Evolutionary conservation across 2,888 invertebrate species (phyloP), one percentile per base, ranked within the genome.

Genomic region (Drosophila cracens): DNA sequence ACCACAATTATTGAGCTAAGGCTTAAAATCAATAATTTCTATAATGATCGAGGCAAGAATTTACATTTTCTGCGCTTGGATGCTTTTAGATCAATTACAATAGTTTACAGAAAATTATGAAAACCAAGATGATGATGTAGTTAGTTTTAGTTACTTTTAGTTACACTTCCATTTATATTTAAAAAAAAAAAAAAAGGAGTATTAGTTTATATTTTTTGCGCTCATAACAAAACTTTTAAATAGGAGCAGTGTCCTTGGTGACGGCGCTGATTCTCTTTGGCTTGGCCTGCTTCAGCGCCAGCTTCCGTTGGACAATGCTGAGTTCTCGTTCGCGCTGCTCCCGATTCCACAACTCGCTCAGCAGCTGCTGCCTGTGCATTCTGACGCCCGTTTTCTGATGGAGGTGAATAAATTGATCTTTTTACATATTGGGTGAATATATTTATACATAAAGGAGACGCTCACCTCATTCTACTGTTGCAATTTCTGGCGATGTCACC

Each of bases 211-310:
- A 70, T 57, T 70, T 72, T 64, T 59, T 97, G 79, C 98, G 94
- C 91, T 97, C 96, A 90, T 96, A 97, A 81, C 95, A 96, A 94
- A 97, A 98, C 83, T 95, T 94, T 91, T 96, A 98, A 5, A 97
- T 94, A 0, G 98, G 96, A 0, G 97, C 95, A 0, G 95, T 92
- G 18, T 94, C 93, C 81, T 95, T 95, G 0, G 96, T 95, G 2
- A 95, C 97, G 11, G 92, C 91, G 64, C 94, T 94, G 1, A 97
- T 87, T 78, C 94, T 94, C 87, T 95, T 96, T 0, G 97, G 96
- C 81, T 95, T 96, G 52, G 95, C 94, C 52, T 95, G 94, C 78
- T 96, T 95, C 1, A 97, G 90, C 92, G 97, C 96, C 92, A 98
- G 94, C 92, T 98, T 98, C 79, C 96, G 95, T 87, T 97, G 96